Evolutionary conservation across 2,888 invertebrate species (phyloP), one percentile per base, ranked within the genome.

Genomic region (Rhagonycha fulva): DNA sequence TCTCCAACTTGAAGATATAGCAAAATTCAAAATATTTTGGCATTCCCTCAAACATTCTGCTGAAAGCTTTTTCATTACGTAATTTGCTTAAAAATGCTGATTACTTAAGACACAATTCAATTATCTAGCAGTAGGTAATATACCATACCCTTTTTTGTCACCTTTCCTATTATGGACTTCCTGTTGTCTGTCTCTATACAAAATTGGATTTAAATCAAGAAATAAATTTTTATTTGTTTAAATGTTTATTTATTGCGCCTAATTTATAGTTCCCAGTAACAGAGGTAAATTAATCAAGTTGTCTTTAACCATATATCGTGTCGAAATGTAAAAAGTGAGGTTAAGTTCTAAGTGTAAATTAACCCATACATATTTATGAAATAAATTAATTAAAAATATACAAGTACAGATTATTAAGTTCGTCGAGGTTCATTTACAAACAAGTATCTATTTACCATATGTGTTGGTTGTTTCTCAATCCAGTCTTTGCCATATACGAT

Each of bases 391-490:
- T 66, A 66, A 66, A 19, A 14, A 12, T 66, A 62, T 14, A 66
- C 23, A 26, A 66, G 26, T n/a, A 66, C 63, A 24, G 63, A 24
- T 66, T 47, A 47, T 47, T 24, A 66, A 66, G 63, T 66, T 66
- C 9, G 63, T 66, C 24, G n/a, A 66, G 62, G 30, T 71, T 77
- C 71, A 67, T 75, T 77, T 75, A 72, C 75, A 77, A 77, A 77
- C 75, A 75, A 77, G 77, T 77, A 68, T 63, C 75, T 77, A 68
- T 78, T 79, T 79, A 79, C 76, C 79, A 79, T 79, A 78, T 74
- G 30, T 69, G 76, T 72, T 66, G 14, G 76, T 19, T 68, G 76
- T 74, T 79, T 78, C 75, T 79, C 76, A 67, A 61, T 62, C 73
- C 73, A 67, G 74, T 69, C 62, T 28, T 62, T 14, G 14, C 77